Evolutionary conservation across 2,888 invertebrate genomes (phyloP), one percentile per base, ranked within the genome.

Genomic region (Tachina lurida): DNA sequence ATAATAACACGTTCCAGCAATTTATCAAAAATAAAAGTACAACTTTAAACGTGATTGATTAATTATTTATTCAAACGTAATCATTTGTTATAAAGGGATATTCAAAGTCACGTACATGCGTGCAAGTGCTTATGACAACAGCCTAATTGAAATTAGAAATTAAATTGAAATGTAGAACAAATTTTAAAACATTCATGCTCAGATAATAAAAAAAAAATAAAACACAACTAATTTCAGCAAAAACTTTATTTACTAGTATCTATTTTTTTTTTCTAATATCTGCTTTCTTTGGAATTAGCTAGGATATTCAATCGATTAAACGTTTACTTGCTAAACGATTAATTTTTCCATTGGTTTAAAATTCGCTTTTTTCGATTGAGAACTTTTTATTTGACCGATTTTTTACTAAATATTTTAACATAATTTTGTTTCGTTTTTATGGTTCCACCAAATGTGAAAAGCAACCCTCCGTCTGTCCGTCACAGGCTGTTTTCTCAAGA

Each of bases 1-100:
- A 62, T 43, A 43, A 17, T 62, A 43, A 1, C 41, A 43, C 62
- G 62, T 62, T 43, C 62, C 62, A 62, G 1, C 13, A 43, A 62
- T 62, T 62, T 17, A 43, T 62, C 43, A n/a, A 43, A 62, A 62
- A 31, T 22, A 31, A 43, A 43, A n/a, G 10, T 62, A 39, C 39
- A 67, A 39, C 10, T 39, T 67, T 39, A 39, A 15, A 67, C 39
- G 39, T 67, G 67, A 67, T 49, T 52, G 67, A 67, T 67, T 62
- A 17, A 62, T 43, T 62, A 39, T 43, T 17, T 31, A 58, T 2
- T 15, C 41, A 41, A n/a, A 17, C 5, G 19, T 62, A 12, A 62
- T 62, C 17, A 62, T 2, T 9, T 10, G 41, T 62, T 62, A 43
- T 17, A 17, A 22, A 12, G 62, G 7, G 41, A 15, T 62, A 9